These are phyloP conservation scores for Panorpa germanica DNA, from an alignment of 2,888 invertebrate genomes.

Conservation along the genomic window DNA sequence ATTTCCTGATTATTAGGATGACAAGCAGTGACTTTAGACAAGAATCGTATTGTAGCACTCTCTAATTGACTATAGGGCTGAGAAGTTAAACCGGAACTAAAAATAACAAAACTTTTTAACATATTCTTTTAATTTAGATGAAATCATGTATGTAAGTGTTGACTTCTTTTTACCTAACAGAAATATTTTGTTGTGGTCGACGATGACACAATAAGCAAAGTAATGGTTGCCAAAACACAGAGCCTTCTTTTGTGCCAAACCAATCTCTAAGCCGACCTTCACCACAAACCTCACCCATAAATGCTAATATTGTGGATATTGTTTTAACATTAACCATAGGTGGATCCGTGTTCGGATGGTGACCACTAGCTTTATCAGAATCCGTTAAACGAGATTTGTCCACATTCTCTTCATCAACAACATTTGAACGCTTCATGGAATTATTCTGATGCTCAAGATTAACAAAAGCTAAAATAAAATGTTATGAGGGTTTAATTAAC, in stretches of 20 bases:
- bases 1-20: constrained; percentile 70
- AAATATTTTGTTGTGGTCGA: constrained; percentile 20
- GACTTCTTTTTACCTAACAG: constrained; percentile 1
- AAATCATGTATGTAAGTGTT: not conserved
- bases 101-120: constrained; percentile 3
- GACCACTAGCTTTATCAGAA: constrained; percentile 23
- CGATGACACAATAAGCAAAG: constrained; percentile 54
- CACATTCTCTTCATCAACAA: constrained; percentile 23
- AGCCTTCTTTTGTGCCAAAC: constrained; percentile 63
- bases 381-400: constrained; percentile 24
- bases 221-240: constrained; percentile 72
- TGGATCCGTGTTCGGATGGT: constrained; percentile 16
- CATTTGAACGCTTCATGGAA: constrained; percentile 13
- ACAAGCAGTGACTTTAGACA: constrained; percentile 68
- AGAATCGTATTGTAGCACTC: constrained; percentile 61
- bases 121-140: constrained; percentile 1
- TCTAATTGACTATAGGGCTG: constrained; percentile 38
- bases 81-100: not conserved
- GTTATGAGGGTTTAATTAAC: not conserved
- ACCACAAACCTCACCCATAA: constrained; percentile 62
- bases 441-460: no score
- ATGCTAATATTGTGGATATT: constrained; percentile 51
- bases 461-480: no score
- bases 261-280: constrained; percentile 73
- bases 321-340: constrained; percentile 36